Conservation (phyloP, 2,113 vertebrate species). For the Vulpes vulpes region DNA sequence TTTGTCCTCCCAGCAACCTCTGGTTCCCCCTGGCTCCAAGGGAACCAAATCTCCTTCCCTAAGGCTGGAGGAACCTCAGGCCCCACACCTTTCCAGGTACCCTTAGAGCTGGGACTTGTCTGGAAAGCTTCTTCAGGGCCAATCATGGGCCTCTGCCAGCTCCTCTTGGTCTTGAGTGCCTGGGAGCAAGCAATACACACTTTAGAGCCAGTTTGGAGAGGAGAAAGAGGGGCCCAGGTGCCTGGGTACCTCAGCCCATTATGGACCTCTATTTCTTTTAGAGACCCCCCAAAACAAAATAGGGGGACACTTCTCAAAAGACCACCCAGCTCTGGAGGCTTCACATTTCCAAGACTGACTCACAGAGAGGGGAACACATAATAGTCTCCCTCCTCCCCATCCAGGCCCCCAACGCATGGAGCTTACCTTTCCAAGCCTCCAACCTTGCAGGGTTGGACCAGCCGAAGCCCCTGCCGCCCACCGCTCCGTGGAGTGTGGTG, state of each 20-base stretch:
- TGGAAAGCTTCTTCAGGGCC: not conserved
- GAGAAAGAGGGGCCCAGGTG: not conserved
- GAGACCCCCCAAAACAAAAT: not conserved
- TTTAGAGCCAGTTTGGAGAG: not conserved
- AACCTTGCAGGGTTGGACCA: not conserved
- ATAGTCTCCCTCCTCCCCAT: not conserved
- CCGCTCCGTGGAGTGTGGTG: slow-evolving; percentile 80
- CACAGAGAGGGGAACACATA: not conserved
- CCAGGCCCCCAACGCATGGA: not conserved
- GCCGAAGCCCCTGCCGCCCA: slow-evolving; percentile 38
- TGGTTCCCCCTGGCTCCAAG: not conserved
- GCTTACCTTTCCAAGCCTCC: slow-evolving; percentile 36
- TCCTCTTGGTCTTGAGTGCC: not conserved
- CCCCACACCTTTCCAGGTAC: not conserved
- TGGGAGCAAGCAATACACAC: not conserved
- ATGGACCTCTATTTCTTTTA: not conserved
- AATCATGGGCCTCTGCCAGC: not conserved
- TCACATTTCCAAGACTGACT: not conserved
- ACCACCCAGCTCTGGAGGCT: not conserved
- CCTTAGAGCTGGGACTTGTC: not conserved
- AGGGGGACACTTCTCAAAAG: not conserved
- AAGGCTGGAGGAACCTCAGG: not conserved
- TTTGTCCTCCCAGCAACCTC: slow-evolving; percentile 31
- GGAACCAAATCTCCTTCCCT: not conserved
- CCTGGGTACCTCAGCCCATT: not conserved